Conservation (phyloP, 2,113 vertebrate species). For the Oreamnos americanus region DNA sequence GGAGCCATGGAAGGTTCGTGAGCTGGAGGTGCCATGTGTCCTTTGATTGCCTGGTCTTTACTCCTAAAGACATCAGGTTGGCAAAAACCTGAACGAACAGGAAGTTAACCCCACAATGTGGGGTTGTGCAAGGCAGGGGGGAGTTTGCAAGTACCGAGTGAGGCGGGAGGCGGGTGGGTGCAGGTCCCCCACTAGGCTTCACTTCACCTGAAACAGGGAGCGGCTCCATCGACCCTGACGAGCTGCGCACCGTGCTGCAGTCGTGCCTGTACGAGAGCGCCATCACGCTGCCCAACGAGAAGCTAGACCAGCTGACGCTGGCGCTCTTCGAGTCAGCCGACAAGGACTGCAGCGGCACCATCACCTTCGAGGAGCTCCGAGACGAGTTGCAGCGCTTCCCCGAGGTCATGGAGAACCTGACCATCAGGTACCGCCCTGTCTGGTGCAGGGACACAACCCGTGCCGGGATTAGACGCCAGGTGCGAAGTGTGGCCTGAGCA, state of each 20-base stretch:
- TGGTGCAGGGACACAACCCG: not conserved
- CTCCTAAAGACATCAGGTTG: not conserved
- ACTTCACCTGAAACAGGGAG: slow-evolving; percentile 79
- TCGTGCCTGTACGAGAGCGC: slow-evolving; percentile 89
- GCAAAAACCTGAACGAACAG: not conserved
- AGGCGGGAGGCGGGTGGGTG: not conserved
- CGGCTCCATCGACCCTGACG: slow-evolving; percentile 88
- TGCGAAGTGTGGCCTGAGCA: rapidly evolving
- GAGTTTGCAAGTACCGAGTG: not conserved
- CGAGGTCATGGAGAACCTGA: slow-evolving; percentile 92
- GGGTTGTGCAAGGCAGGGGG: not conserved
- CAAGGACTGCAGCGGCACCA: slow-evolving; percentile 87
- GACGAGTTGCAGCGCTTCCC: slow-evolving; percentile 89
- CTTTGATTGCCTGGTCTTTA: not conserved
- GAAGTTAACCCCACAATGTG: not conserved
- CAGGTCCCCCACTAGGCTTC: not conserved
- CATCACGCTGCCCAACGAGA: slow-evolving; percentile 88
- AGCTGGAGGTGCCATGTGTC: not conserved
- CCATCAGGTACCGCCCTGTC: slow-evolving; percentile 83
- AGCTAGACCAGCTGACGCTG: slow-evolving; percentile 86
- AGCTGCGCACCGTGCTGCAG: slow-evolving; percentile 86
- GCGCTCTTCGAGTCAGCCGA: slow-evolving; percentile 90
- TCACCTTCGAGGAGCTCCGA: slow-evolving; percentile 92
- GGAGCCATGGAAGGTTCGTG: not conserved
- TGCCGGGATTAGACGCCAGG: rapidly evolving